Percentiles rank a stretch among this genome's conserved stretches.
These are phyloP conservation scores for Pterobdella sp. DNA, from an alignment of 2,888 invertebrate species.

Conservation along the genomic window DNA sequence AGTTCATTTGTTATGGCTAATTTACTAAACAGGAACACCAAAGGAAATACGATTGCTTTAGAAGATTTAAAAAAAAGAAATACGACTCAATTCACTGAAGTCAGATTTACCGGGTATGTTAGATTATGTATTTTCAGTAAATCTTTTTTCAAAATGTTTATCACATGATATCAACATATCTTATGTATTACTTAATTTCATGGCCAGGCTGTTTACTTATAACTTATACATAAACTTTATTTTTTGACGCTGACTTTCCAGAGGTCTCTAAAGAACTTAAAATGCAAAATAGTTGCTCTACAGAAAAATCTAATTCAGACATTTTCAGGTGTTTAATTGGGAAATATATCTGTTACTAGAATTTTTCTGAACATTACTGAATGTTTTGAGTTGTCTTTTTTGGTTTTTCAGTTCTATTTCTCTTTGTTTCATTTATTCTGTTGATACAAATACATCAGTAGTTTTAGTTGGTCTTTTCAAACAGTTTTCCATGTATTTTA, in stretches of 20 bases:
- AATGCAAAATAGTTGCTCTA: background rate
- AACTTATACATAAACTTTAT: slow-evolving; percentile 33
- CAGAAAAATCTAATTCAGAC: background rate
- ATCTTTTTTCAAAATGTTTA: background rate
- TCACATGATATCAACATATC: background rate
- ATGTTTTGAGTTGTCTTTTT: background rate
- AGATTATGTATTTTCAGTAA: background rate
- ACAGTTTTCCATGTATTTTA: too few relatives aligned
- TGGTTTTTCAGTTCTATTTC: background rate
- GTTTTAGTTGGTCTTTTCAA: too few relatives aligned
- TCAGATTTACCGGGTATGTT: background rate
- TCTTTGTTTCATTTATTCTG: background rate
- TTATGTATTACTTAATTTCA: background rate
- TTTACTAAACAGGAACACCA: background rate
- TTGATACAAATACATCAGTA: too few relatives aligned
- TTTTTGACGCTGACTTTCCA: slow-evolving; percentile 1
- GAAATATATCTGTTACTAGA: background rate
- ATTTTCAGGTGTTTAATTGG: background rate
- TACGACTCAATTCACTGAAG: background rate
- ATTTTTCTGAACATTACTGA: background rate
- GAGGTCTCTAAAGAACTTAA: background rate
- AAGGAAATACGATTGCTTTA: background rate
- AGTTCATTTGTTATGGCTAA: slow-evolving; percentile 9
- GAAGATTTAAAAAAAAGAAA: background rate
- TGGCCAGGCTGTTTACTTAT: background rate